phyloP scores from a whole-genome alignment of 2,888 invertebrate species.

The Drosophila falleni region DNA sequence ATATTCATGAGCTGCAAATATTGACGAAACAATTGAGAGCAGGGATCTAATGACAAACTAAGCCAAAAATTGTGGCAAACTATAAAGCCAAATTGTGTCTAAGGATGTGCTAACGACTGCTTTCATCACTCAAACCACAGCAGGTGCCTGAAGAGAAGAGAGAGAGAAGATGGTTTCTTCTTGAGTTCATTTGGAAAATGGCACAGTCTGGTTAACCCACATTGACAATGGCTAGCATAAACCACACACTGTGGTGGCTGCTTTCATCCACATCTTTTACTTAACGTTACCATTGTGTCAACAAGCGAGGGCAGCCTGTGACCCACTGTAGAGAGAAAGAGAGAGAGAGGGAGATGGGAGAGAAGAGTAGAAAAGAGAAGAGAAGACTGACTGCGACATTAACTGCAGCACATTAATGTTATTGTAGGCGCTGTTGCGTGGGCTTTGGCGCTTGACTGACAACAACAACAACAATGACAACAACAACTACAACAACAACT shows the following conservation, averaged over 20 bases:
- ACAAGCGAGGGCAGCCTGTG: slow-evolving; percentile 68
- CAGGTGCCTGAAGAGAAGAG: slow-evolving; percentile 12
- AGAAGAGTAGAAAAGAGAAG: not conserved
- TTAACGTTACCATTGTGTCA: slow-evolving; percentile 73
- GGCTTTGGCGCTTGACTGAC: slow-evolving; percentile 59
- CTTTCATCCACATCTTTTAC: slow-evolving; percentile 40
- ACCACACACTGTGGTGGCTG: slow-evolving; percentile 24
- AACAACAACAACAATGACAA: slow-evolving; percentile 32
- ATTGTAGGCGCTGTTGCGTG: slow-evolving; percentile 72
- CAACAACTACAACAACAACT: slow-evolving; percentile 18
- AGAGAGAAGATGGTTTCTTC: slow-evolving; percentile 3
- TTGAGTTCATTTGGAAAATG: slow-evolving; percentile 53
- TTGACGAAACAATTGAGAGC: slow-evolving; percentile 10
- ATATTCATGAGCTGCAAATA: slow-evolving; percentile 53
- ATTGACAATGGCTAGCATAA: slow-evolving; percentile 63
- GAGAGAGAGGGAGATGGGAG: not conserved
- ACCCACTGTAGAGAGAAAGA: slow-evolving; percentile 35
- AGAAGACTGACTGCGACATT: slow-evolving; percentile 57
- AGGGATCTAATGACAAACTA: slow-evolving; percentile 44
- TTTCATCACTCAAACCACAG: slow-evolving; percentile 61
- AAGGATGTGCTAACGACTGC: slow-evolving; percentile 60
- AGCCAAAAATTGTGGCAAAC: slow-evolving; percentile 54
- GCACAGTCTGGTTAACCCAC: slow-evolving; percentile 76
- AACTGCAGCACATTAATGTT: slow-evolving; percentile 78
- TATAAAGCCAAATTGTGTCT: slow-evolving; percentile 33